phyloP scores from a whole-genome alignment of 2,888 invertebrate species.

The Sympetrum striolatum region DNA sequence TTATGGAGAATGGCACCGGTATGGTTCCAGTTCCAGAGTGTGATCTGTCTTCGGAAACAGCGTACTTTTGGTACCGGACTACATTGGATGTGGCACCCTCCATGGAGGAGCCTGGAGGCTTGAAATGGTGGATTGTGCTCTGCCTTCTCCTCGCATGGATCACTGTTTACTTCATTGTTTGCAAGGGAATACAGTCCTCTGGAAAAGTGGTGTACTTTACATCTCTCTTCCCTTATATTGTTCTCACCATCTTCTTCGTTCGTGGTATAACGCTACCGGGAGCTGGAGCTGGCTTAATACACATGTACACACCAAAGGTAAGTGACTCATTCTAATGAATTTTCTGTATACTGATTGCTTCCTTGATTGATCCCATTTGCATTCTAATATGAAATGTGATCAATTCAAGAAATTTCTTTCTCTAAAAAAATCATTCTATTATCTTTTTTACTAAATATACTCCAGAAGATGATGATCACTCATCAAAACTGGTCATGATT shows the following conservation, averaged over 20 bases:
- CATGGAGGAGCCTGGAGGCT: slow-evolving; percentile 82
- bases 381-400: too few relatives aligned
- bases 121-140: slow-evolving; percentile 92
- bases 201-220: slow-evolving; percentile 97
- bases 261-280: slow-evolving; percentile 88
- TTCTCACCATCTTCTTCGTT: slow-evolving; percentile 92
- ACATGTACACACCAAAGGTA: slow-evolving; percentile 94
- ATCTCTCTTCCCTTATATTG: slow-evolving; percentile 92
- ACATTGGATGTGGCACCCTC: slow-evolving; percentile 87
- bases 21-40: slow-evolving; percentile 71
- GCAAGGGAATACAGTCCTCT: slow-evolving; percentile 96
- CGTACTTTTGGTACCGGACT: slow-evolving; percentile 91
- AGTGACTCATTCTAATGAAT: slow-evolving; percentile 48
- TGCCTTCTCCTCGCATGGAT: slow-evolving; percentile 89
- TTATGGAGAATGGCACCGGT: slow-evolving; percentile 66
- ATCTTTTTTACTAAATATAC: too few relatives aligned
- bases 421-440: too few relatives aligned
- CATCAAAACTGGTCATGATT: too few relatives aligned
- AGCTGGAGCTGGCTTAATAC: slow-evolving; percentile 82
- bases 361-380: not conserved
- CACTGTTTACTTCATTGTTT: slow-evolving; percentile 92
- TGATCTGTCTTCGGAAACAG: slow-evolving; percentile 82
- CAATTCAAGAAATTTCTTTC: too few relatives aligned
- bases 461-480: too few relatives aligned
- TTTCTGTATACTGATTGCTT: not conserved